These are phyloP conservation scores for Actenoides lindsayi DNA, from an alignment of 2,113 vertebrate species.

Conservation along the genomic window DNA sequence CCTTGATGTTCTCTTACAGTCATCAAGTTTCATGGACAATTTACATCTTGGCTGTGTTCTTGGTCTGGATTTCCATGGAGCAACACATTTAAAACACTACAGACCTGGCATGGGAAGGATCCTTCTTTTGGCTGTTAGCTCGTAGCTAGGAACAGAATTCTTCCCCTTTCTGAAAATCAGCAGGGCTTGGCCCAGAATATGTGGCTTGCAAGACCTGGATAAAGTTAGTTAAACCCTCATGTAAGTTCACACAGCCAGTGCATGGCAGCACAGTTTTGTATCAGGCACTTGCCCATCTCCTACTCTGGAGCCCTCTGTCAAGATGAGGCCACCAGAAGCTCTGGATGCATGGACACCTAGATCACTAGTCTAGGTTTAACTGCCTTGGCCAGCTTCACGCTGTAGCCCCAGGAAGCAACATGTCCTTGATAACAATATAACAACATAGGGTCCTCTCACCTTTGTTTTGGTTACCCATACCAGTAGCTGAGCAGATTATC, in stretches of 20 bases:
- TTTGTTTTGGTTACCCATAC: accelerated
- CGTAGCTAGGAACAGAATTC: not conserved
- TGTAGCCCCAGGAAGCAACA: too few species aligned
- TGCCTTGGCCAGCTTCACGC: not conserved
- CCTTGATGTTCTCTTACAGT: not conserved
- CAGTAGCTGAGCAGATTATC: not conserved
- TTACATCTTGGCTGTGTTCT: not conserved
- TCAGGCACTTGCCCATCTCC: not conserved
- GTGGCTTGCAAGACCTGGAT: not conserved
- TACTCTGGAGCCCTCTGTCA: accelerated
- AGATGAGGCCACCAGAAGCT: not conserved
- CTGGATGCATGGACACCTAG: not conserved
- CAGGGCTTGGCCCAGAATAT: not conserved
- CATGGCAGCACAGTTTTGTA: not conserved
- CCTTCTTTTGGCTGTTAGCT: not conserved
- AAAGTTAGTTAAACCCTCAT: not conserved
- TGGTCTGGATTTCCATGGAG: not conserved
- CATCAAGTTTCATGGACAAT: not conserved
- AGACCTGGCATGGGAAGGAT: accelerated
- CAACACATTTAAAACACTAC: not conserved
- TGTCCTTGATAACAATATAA: not conserved
- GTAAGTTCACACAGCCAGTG: too few species aligned
- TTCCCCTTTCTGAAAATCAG: not conserved
- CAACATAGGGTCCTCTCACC: not conserved
- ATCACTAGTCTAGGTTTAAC: accelerated